These are phyloP conservation scores for Conger conger DNA, from an alignment of 2,113 vertebrate genomes.

Conservation along the genomic window DNA sequence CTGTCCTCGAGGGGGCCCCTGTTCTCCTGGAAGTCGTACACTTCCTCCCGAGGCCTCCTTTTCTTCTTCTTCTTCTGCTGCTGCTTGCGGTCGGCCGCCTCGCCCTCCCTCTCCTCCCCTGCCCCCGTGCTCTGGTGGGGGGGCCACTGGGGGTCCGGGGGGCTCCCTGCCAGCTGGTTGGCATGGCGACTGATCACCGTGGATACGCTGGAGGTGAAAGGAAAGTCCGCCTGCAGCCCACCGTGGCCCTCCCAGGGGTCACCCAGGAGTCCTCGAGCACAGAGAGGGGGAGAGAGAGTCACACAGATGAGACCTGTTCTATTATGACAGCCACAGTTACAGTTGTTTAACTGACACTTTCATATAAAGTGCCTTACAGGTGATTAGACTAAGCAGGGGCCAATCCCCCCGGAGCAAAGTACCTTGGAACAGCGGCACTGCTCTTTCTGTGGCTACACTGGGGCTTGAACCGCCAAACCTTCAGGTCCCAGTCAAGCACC, in stretches of 20 bases:
- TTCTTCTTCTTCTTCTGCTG: constrained; percentile 76
- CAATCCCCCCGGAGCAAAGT: too few species aligned
- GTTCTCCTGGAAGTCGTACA: constrained; percentile 48
- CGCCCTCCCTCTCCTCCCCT: constrained; percentile 60
- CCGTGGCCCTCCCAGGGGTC: constrained; percentile 60
- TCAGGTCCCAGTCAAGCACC: too few species aligned
- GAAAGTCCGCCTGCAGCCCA: constrained; percentile 59
- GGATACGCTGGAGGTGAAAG: constrained; percentile 70
- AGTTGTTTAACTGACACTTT: too few species aligned
- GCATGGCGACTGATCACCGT: constrained; percentile 65
- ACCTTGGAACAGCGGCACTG: too few species aligned
- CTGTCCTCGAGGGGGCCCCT: constrained; percentile 43
- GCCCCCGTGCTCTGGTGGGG: constrained; percentile 53
- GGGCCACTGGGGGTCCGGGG: constrained; percentile 47
- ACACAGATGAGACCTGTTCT: constrained; percentile 1
- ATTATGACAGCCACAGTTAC: too few species aligned
- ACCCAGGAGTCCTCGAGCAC: constrained; percentile 65
- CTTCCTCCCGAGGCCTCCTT: constrained; percentile 65
- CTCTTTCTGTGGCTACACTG: too few species aligned
- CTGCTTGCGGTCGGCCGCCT: constrained; percentile 57
- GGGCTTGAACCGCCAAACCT: too few species aligned
- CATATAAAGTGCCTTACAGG: too few species aligned
- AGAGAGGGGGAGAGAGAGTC: constrained; percentile 61
- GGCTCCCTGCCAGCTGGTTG: constrained; percentile 53
- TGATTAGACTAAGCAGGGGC: too few species aligned